Percentiles rank a stretch among this genome's conserved stretches.
Evolutionary conservation across 2,888 invertebrate species (phyloP).

Genomic region (Artemia sp.): DNA sequence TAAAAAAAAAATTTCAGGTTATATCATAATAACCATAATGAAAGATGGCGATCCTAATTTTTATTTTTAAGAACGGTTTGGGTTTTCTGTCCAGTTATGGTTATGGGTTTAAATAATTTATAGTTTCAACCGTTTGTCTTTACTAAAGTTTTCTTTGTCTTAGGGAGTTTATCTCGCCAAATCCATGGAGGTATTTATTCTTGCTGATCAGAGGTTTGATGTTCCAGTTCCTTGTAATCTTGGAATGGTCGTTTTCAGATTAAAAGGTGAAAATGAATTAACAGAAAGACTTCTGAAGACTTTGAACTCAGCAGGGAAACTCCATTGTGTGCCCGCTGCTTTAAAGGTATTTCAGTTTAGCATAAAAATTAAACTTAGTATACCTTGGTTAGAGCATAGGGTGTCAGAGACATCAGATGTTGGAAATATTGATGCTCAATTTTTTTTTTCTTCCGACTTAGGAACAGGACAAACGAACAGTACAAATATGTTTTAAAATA

Average conservation of each 20-base stretch:
- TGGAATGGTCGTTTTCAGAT: slow-evolving; percentile 74
- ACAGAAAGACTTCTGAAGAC: slow-evolving; percentile 69
- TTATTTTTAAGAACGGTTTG: too few relatives aligned
- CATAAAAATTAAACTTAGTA: slow-evolving; percentile 27
- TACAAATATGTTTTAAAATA: too few relatives aligned
- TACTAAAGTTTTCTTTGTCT: slow-evolving; percentile 22
- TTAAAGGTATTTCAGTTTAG: slow-evolving; percentile 48
- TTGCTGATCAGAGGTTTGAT: slow-evolving; percentile 69
- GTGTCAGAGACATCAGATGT: too few relatives aligned
- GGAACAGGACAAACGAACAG: too few relatives aligned
- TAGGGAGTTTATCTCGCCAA: slow-evolving; percentile 75
- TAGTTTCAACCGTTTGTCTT: background rate
- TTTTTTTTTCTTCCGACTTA: too few relatives aligned
- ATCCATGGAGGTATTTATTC: slow-evolving; percentile 70
- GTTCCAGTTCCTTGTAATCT: slow-evolving; percentile 70
- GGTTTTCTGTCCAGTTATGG: too few relatives aligned
- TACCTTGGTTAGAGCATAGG: too few relatives aligned
- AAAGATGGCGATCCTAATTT: too few relatives aligned
- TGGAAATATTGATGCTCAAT: too few relatives aligned
- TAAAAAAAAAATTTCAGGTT: too few relatives aligned
- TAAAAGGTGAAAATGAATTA: slow-evolving; percentile 51
- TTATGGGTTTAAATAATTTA: too few relatives aligned
- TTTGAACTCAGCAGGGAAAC: slow-evolving; percentile 64
- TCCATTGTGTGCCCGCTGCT: slow-evolving; percentile 88
- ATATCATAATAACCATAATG: too few relatives aligned